A percentile compares a stretch with the other conserved stretches of the same genome.
Conservation (phyloP, 1,140 invertebrate genomes). For the Chironomus tepperi region DNA sequence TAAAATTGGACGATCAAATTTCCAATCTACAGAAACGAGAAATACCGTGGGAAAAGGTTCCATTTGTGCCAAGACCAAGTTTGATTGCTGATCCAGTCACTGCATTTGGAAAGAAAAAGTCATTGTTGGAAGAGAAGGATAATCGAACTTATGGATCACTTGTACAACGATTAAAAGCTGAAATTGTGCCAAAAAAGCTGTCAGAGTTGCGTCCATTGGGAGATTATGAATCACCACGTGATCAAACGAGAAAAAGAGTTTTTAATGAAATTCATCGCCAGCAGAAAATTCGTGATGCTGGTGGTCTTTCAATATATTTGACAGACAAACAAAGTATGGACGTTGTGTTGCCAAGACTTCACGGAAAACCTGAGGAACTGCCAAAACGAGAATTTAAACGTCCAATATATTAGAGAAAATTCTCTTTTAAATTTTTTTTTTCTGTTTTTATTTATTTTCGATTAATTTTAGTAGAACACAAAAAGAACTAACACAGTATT, state of each 20-base stretch:
- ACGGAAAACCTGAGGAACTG: constrained; percentile 37
- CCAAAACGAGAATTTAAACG: constrained; percentile 19
- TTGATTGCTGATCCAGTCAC: constrained; percentile 70
- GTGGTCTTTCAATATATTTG: constrained; percentile 42
- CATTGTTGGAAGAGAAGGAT: constrained; percentile 33
- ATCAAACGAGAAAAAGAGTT: constrained; percentile 50
- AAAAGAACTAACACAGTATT: no score
- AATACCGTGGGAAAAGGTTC: constrained; percentile 77
- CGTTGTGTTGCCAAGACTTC: constrained; percentile 47
- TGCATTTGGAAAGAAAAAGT: constrained; percentile 58
- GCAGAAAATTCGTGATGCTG: constrained; percentile 45
- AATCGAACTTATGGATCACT: constrained; percentile 37
- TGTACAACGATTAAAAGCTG: constrained; percentile 41
- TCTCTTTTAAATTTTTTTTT: background rate
- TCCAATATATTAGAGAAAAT: background rate
- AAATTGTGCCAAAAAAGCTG: constrained; percentile 48
- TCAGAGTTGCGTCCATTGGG: constrained; percentile 46
- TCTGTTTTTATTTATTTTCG: background rate
- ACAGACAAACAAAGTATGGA: constrained; percentile 53
- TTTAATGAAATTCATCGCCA: constrained; percentile 45
- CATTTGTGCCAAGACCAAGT: constrained; percentile 69
- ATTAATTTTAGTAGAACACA: background rate
- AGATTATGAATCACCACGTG: constrained; percentile 53
- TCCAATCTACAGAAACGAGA: constrained; percentile 55
- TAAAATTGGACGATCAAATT: background rate